A percentile compares a stretch with the other conserved stretches of the same genome.
These are phyloP conservation scores for Decapterus maruadsi DNA, from an alignment of 2,797 vertebrate genomes.

Conservation along the genomic window DNA sequence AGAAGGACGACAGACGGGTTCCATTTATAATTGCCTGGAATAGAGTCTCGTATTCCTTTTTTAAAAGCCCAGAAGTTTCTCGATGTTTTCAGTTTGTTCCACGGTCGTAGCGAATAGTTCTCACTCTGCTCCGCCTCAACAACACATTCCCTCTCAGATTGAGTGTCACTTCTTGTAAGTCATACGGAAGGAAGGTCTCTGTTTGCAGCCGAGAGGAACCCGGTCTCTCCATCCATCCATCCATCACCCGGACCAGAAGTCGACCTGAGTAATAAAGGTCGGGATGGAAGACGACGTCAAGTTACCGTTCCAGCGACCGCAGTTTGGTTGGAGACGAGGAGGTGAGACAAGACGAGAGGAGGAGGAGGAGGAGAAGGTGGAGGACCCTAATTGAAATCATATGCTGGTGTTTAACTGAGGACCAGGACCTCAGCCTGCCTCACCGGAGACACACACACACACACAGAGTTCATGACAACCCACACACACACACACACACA, in stretches of 20 bases:
- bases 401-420: slow-evolving; percentile 67
- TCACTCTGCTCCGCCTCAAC: no score
- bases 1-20: no score
- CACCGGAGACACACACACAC: slow-evolving; percentile 43
- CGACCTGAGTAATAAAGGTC: slow-evolving; percentile 53
- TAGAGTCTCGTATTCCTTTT: no score
- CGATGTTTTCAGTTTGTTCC: no score
- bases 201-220: slow-evolving; percentile 25
- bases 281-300: slow-evolving; percentile 28
- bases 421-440: slow-evolving; percentile 41
- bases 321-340: slow-evolving; percentile 39
- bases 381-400: slow-evolving; percentile 80
- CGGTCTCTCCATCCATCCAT: slow-evolving; percentile 39
- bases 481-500: slow-evolving; percentile 41
- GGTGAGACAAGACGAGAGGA: slow-evolving; percentile 16
- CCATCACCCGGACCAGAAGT: slow-evolving; percentile 42
- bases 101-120: no score
- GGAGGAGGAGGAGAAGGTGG: slow-evolving; percentile 46
- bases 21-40: no score
- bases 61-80: no score
- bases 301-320: slow-evolving; percentile 41
- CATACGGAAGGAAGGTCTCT: no score
- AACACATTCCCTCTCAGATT: no score
- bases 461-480: no score
- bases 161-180: no score